phyloP scores from a whole-genome alignment of 2,113 vertebrate species.

The Apistogramma diplotaenia region DNA sequence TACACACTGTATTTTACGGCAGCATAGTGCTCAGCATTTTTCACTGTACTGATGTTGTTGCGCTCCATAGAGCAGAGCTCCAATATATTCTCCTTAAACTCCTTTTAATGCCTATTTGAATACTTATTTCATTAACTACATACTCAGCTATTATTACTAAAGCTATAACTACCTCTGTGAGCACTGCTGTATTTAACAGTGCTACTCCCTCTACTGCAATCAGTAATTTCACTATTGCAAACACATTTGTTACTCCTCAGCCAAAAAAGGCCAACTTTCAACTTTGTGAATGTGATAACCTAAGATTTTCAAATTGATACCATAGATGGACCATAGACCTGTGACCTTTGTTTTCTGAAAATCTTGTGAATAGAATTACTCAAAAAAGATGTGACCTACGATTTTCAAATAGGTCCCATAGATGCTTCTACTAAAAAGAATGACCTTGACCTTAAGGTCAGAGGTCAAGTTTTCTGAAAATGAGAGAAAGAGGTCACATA shows the following conservation, averaged over 20 bases:
- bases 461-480: no score
- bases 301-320: no score
- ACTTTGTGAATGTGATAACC: no score
- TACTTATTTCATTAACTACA: neutral
- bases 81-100: neutral
- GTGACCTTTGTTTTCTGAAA: no score
- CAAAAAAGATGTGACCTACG: no score
- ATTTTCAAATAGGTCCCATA: no score
- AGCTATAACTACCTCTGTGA: neutral
- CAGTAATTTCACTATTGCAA: neutral
- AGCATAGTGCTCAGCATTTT: neutral
- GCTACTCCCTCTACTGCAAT: neutral
- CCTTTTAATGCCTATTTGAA: neutral
- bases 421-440: no score
- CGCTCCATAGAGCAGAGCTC: neutral
- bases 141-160: neutral
- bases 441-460: no score
- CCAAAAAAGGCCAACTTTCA: no score
- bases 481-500: no score
- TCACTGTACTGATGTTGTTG: neutral
- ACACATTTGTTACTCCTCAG: neutral
- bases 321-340: no score
- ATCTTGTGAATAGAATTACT: no score
- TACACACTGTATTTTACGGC: neutral
- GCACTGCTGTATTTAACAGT: neutral